Evolutionary conservation across 2,113 vertebrate genomes (phyloP), one percentile per base, ranked within the genome.

Genomic region (Ammospiza nelsoni): DNA sequence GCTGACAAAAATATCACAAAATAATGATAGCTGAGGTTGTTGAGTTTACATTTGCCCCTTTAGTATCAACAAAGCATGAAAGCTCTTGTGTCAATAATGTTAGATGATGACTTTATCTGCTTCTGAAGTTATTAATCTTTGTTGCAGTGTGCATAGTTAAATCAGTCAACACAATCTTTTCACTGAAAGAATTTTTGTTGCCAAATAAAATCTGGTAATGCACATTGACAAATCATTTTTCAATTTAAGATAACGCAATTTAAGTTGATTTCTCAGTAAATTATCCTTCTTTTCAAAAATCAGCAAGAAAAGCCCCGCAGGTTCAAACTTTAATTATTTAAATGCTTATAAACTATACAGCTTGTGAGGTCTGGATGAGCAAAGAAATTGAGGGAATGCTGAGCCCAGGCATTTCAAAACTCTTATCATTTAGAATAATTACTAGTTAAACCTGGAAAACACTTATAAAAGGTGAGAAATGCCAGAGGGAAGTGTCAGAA

Each of bases 251-350:
- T 65, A 94, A 82, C 73, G 39, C 20, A 87, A 84, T 93, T 94
- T 87, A 93, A 90, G 74, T 87, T 62, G 71, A 94, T 93, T 92
- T 93, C 52, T 63, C 21, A 72, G 49, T 89, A 95, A 89, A 90
- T 89, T 76, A 35, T 55, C 16, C 9, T 17, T 31, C 68, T 89
- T 81, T 80, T 78, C 39, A 96, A 89, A 95, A 93, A 78, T 77
- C 68, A 90, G 48, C 54, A 90, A 87, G 65, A 37, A 90, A 93
- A 90, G 41, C 66, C 85, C 80, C 66, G 37, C 23, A 78, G 92
- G 79, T 89, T 96, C n/a, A 92, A 78, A 61, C n/a, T 82, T 96
- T 58, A 93, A 94, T 96, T 93, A 95, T 94, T 96, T 93, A 95
- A 85, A 90, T 84, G 31, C 25, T 92, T 87, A 75, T 87, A 92